Evolutionary conservation across 1,140 invertebrate genomes (phyloP).

Genomic region (Parasteatoda tepidariorum): DNA sequence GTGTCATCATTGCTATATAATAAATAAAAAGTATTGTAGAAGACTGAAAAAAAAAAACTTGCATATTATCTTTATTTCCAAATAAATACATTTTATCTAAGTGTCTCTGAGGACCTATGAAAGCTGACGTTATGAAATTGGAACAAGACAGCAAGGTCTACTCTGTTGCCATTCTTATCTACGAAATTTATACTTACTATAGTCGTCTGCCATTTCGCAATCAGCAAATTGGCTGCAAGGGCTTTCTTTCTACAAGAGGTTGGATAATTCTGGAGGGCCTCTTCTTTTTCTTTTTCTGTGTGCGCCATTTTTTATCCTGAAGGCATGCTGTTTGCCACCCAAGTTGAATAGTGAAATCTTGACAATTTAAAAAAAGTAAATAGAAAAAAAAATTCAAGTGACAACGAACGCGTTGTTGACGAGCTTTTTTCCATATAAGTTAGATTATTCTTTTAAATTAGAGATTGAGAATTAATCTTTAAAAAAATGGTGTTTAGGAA

Average conservation of each 20-base stretch:
- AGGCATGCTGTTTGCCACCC: conserved; percentile 20
- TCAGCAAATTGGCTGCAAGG: conserved; percentile 43
- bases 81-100: background rate
- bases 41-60: background rate
- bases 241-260: conserved; percentile 2
- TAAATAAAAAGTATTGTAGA: background rate
- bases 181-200: conserved; percentile 25
- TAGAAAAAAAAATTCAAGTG: too few species aligned
- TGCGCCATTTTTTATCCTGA: conserved; percentile 4
- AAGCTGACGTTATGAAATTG: background rate
- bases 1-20: too few species aligned
- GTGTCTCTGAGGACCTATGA: background rate
- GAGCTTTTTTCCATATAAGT: too few species aligned
- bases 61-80: background rate
- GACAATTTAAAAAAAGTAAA: too few species aligned
- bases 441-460: too few species aligned
- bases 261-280: conserved; percentile 29
- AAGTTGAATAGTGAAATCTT: too few species aligned
- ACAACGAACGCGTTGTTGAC: too few species aligned
- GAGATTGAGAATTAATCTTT: too few species aligned
- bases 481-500: too few species aligned
- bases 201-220: conserved; percentile 40
- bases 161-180: conserved; percentile 5
- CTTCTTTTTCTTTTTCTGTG: background rate
- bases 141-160: background rate